A percentile compares a stretch with the other conserved stretches of the same genome.
Evolutionary conservation across 2,113 vertebrate species (phyloP).

Genomic region (Zosterops hypoxanthus): DNA sequence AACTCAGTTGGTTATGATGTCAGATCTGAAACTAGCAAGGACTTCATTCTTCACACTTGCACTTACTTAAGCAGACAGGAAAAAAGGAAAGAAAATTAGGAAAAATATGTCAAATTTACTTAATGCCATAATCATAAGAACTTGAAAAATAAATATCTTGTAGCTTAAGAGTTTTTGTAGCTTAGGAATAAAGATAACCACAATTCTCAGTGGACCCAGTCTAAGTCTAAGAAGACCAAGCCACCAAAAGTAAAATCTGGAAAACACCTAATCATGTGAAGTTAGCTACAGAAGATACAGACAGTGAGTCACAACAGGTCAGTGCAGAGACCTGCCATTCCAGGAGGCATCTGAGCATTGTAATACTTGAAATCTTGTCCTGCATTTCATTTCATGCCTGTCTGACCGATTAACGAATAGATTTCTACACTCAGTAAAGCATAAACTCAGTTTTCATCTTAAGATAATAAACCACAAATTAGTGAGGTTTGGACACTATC

Average conservation of each 20-base stretch:
- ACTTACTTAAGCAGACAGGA: neutral
- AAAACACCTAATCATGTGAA: neutral
- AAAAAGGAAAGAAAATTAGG: neutral
- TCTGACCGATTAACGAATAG: neutral
- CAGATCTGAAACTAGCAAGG: neutral
- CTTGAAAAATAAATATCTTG: neutral
- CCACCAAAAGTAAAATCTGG: neutral
- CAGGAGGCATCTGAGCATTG: neutral
- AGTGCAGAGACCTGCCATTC: neutral
- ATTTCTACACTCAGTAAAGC: neutral
- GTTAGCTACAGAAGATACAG: neutral
- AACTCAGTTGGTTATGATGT: neutral
- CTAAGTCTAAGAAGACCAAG: neutral
- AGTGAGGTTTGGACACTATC: neutral
- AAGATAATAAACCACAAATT: neutral
- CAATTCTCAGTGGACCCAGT: neutral
- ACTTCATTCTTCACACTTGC: neutral
- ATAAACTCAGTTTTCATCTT: neutral
- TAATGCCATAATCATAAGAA: neutral
- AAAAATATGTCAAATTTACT: neutral
- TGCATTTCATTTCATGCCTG: neutral
- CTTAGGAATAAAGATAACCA: neutral
- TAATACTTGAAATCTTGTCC: neutral
- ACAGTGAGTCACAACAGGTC: neutral
- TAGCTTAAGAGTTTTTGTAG: neutral